A percentile compares a stretch with the other conserved stretches of the same genome.
Evolutionary conservation across 1,140 invertebrate genomes (phyloP).

Genomic region (Bactericera cockerelli): DNA sequence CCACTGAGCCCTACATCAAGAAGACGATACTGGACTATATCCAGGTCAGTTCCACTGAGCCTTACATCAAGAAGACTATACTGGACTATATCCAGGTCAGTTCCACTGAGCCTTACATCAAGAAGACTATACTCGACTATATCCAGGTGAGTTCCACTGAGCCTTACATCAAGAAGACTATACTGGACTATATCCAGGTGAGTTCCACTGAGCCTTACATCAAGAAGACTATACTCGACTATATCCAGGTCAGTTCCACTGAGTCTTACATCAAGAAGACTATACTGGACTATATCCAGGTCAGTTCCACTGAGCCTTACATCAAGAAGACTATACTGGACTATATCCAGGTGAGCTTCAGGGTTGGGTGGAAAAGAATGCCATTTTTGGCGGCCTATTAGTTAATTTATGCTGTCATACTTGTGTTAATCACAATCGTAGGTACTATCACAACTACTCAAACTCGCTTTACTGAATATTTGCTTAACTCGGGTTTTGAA

Average conservation of each 20-base stretch:
- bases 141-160: conserved; percentile 36
- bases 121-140: conserved; percentile 34
- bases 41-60: conserved; percentile 43
- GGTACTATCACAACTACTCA: too few relatives aligned
- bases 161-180: conserved; percentile 65
- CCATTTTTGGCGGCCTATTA: too few relatives aligned
- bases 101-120: conserved; percentile 79
- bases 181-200: conserved; percentile 18
- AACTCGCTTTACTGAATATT: too few relatives aligned
- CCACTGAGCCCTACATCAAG: conserved; percentile 81
- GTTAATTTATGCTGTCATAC: too few relatives aligned
- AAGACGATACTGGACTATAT: conserved; percentile 27
- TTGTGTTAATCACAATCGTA: too few relatives aligned
- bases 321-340: conserved; percentile 45
- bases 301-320: conserved; percentile 61
- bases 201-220: conserved; percentile 74
- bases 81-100: conserved; percentile 18
- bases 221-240: conserved; percentile 38
- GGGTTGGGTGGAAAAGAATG: too few relatives aligned
- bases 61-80: conserved; percentile 59
- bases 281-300: conserved; percentile 19
- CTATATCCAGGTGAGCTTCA: conserved; percentile 21
- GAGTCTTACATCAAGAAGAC: conserved; percentile 74
- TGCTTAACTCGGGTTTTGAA: too few relatives aligned
- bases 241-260: conserved; percentile 22